Evolutionary conservation across 2,113 vertebrate species (phyloP).

Genomic region (Albula goreensis): DNA sequence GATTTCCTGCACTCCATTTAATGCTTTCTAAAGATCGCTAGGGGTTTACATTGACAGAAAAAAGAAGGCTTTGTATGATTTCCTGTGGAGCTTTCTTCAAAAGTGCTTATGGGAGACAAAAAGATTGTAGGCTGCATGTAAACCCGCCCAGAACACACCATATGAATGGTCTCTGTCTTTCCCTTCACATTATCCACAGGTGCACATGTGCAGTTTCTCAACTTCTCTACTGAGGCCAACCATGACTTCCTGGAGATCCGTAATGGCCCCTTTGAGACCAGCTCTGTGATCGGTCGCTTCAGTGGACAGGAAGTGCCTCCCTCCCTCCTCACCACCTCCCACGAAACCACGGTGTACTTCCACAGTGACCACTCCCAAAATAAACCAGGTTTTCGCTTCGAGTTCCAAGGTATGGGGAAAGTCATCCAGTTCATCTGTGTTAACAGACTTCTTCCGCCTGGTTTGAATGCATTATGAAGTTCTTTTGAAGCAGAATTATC

Average conservation of each 20-base stretch:
- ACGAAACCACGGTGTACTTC: constrained; percentile 91
- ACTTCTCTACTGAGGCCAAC: constrained; percentile 96
- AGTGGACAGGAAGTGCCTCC: constrained; percentile 83
- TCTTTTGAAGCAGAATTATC: background rate
- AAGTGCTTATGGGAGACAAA: background rate
- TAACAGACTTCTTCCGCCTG: background rate
- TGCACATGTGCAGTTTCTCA: constrained; percentile 92
- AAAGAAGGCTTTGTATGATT: background rate
- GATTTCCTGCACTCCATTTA: background rate
- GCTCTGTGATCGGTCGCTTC: constrained; percentile 87
- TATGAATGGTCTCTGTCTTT: too few relatives aligned
- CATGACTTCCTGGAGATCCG: constrained; percentile 95
- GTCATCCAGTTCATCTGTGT: background rate
- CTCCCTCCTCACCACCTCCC: constrained; percentile 88
- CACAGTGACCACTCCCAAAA: constrained; percentile 98
- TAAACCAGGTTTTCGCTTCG: constrained; percentile 92
- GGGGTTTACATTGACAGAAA: background rate
- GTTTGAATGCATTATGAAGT: background rate
- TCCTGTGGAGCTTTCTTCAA: background rate
- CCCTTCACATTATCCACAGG: constrained; percentile 65
- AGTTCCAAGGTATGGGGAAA: constrained; percentile 85
- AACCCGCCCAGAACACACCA: background rate
- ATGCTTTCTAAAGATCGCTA: background rate
- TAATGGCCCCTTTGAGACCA: constrained; percentile 91
- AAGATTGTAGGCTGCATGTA: background rate